Base-by-base conservation (phyloP, 1,140 invertebrate species). In the Megalopta genalis region DNA sequence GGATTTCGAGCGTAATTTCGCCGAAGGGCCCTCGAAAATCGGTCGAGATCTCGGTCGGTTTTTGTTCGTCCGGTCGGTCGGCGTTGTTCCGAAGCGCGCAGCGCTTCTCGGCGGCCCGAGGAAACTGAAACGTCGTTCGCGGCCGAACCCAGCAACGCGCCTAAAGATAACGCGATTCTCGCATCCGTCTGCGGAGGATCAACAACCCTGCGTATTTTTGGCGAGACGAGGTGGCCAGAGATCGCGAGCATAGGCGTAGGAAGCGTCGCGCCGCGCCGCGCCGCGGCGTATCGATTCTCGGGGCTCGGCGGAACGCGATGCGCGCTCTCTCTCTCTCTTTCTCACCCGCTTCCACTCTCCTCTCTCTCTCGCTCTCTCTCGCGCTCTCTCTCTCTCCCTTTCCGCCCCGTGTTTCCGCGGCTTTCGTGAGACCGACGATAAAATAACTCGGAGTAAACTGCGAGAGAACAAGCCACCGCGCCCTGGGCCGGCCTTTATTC, bases 191-290 rank as follows among this genome's bases (percentile, higher is more conserved):
- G 42, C 7, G 49, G 49, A 68, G 64, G 80, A 79, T 79, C 80
- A 79, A 73, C 76, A 82, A 78, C 80, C 80, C 64, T 37, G 63
- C 37, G 39, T 42, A 82, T 82, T 82, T 82, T 82, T 73, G 80
- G 80, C 69, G 69, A 73, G 80, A 73, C 76, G 46, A 57, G 57
- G 9, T 60, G 67, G 64, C 73, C 64, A 62, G 65, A 77, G 59
- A 65, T 69, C 65, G 67, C 66, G 52, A 14, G 7, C 75, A 77
- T 77, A 62, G 62, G 59, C 75, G 74, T 67, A 74, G 37, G 49
- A 60, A 32, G 4, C 32, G 4, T 25, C 27, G 46, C 10, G 39
- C 3, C 49, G 49, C 49, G 49, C 49, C 49, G 49, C 16, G 49
- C 14, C 60, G 60, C 27, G 8, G 27, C 27, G 39, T 74, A 73